Base-by-base conservation (phyloP, 2,888 invertebrate genomes). In the Muschampia plurimacula region DNA sequence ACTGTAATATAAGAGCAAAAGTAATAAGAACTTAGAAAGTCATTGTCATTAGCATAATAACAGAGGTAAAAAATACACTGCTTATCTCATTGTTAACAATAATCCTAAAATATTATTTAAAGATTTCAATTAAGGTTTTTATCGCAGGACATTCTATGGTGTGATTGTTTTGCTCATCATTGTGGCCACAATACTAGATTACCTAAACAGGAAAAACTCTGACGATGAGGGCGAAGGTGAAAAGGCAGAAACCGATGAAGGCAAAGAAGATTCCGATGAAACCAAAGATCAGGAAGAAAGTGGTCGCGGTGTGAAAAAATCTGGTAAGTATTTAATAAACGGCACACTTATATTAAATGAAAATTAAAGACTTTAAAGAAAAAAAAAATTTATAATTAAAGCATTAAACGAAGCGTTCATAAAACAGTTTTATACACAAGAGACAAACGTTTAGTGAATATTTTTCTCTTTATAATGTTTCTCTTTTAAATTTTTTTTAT, bases 131-230 rank as follows among this genome's bases (percentile, higher is more conserved):
- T 5, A 6, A 52, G 52, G 9, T 60, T 3, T 62, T 65, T 69
- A 65, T 85, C 86, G 63, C 85, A 95, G 95, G 77, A 86, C 88
- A 1, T 88, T 95, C 76, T 94, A 94, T 77, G 87, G 84, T 66
- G 76, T 92, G 68, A 82, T 95, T 63, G 49, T 92, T 78, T 75
- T 92, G 73, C 77, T 95, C 75, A 93, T 93, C 49, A 68, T 92
- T 74, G 82, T 92, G 74, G 94, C 95, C 68, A 95, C 95, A 9
- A 71, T 89, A 76, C 92, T 91, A 79, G 95, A 95, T 79, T 90
- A 86, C 79, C 74, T 89, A 74, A 81, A 85, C 68, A 81, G 84
- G 77, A 84, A 84, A 76, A 79, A 80, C 22, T 49, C 82, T 6
- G 75, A 76, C 9, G 78, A 77, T 46, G 77, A 77, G 36, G 65